phyloP scores from a whole-genome alignment of 2,113 vertebrate genomes.

The Eubucco bourcierii region DNA sequence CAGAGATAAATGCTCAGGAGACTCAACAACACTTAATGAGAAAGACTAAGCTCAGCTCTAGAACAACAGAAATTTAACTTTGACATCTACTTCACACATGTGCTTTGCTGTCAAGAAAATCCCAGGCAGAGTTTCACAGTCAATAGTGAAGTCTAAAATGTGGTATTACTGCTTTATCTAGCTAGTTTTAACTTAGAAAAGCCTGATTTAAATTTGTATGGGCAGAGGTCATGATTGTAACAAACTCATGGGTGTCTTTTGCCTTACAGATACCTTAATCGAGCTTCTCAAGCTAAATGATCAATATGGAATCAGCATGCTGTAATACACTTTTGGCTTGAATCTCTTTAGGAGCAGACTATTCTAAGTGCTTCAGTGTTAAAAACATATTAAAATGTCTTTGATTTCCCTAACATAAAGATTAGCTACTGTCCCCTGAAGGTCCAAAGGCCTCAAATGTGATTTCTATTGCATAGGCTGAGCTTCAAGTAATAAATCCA shows the following conservation, averaged over 20 bases:
- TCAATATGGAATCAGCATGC: not conserved
- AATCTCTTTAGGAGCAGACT: not conserved
- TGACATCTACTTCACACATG: not conserved
- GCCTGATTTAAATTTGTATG: not conserved
- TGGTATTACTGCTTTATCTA: not conserved
- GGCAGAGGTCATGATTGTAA: not conserved
- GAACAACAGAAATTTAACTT: not conserved
- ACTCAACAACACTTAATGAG: not conserved
- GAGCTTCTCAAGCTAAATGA: not conserved
- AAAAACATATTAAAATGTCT: not conserved
- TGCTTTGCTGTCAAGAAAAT: not conserved
- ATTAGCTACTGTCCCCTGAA: not conserved
- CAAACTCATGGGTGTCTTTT: not conserved
- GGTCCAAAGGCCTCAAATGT: not conserved
- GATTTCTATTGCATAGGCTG: not conserved
- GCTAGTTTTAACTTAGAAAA: not conserved
- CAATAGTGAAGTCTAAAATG: not conserved
- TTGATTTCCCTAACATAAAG: not conserved
- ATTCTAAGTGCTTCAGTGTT: not conserved
- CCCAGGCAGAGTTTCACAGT: not conserved
- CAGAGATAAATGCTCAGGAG: not conserved
- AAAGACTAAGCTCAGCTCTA: not conserved
- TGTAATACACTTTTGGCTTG: not conserved
- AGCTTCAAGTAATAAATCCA: not conserved
- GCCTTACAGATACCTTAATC: not conserved